Evolutionary conservation across 2,888 invertebrate species (phyloP).

Genomic region (Epiblema foenella): DNA sequence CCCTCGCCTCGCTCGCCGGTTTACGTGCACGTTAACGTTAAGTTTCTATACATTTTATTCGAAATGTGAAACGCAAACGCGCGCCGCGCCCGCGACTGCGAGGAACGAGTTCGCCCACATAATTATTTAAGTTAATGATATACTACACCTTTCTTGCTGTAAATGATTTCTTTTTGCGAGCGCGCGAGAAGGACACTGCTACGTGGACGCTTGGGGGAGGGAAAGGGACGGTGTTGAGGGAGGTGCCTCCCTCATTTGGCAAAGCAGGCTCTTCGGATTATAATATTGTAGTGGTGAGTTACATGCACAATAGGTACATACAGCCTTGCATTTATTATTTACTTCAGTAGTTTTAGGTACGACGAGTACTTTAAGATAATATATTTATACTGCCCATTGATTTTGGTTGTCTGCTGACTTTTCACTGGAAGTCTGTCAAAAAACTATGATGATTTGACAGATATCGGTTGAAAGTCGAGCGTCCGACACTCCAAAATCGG

Average conservation of each 20-base stretch:
- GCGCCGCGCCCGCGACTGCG: constrained; percentile 34
- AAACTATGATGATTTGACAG: too few relatives aligned
- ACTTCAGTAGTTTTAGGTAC: constrained; percentile 7
- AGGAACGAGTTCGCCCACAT: constrained; percentile 64
- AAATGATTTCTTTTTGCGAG: constrained; percentile 74
- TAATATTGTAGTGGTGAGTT: constrained; percentile 60
- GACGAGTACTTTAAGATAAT: background rate
- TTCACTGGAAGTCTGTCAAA: too few relatives aligned
- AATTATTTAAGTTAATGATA: constrained; percentile 84
- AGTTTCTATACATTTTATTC: constrained; percentile 12
- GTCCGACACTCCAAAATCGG: too few relatives aligned
- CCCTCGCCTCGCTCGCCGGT: constrained; percentile 39
- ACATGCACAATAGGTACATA: constrained; percentile 5
- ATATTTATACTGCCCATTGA: background rate
- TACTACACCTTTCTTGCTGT: constrained; percentile 75
- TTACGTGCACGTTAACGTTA: constrained; percentile 56
- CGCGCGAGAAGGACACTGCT: constrained; percentile 55
- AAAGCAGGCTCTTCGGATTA: constrained; percentile 56
- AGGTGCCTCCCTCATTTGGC: constrained; percentile 62
- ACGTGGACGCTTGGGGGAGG: constrained; percentile 46
- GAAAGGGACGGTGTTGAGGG: constrained; percentile 56
- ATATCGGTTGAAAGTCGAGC: too few relatives aligned
- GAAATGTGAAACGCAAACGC: constrained; percentile 53
- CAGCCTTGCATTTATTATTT: constrained; percentile 22
- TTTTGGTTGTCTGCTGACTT: too few relatives aligned